A percentile compares a stretch with the other conserved stretches of the same genome.
These are phyloP conservation scores for Erpornis zantholeuca DNA, from an alignment of 2,113 vertebrate species.

Conservation along the genomic window DNA sequence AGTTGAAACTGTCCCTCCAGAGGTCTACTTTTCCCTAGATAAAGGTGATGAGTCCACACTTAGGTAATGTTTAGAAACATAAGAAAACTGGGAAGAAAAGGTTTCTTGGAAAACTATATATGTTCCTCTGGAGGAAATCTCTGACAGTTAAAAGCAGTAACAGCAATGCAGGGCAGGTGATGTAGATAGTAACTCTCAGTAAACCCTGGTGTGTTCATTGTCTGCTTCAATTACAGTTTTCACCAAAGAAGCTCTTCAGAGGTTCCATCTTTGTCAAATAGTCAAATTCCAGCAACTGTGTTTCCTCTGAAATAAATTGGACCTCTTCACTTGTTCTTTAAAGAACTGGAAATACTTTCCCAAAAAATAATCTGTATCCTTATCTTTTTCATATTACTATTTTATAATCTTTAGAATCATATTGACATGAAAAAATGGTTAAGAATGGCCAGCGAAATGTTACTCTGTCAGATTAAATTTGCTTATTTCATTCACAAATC, in stretches of 20 bases:
- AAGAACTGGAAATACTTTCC: background rate
- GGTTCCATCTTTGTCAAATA: background rate
- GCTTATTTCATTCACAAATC: background rate
- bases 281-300: background rate
- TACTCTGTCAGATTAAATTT: background rate
- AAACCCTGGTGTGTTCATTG: background rate
- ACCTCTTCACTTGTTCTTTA: background rate
- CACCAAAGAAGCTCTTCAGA: background rate
- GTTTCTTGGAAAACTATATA: background rate
- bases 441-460: background rate
- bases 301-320: background rate
- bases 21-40: background rate
- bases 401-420: background rate
- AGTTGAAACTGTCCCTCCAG: background rate
- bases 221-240: background rate
- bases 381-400: rapidly evolving
- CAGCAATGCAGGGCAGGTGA: background rate
- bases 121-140: background rate
- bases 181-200: background rate
- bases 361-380: background rate
- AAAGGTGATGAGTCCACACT: background rate
- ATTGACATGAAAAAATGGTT: background rate
- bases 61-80: background rate
- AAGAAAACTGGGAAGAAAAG: background rate
- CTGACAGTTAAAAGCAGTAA: background rate